These are phyloP conservation scores for Odontamblyopus rebecca DNA, from an alignment of 2,797 vertebrate species.

Conservation along the genomic window DNA sequence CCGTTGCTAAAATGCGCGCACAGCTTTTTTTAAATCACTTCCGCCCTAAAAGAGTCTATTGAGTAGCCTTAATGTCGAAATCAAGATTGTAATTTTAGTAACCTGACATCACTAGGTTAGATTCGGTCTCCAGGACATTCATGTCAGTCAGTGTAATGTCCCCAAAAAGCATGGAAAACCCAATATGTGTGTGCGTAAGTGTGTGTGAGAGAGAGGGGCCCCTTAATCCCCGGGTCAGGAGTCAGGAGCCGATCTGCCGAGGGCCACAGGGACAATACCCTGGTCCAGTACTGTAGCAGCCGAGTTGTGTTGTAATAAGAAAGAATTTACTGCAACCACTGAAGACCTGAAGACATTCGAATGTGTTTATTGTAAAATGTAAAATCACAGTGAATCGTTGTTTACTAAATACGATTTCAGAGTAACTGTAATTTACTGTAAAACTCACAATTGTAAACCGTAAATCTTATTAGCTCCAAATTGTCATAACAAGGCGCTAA, in stretches of 20 bases:
- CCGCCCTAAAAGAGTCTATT: no score
- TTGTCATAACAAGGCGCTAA: no score
- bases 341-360: background rate
- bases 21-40: no score
- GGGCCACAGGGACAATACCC: background rate
- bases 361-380: background rate
- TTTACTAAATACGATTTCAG: background rate
- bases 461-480: background rate
- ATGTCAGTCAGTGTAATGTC: no score
- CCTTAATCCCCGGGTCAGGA: slow-evolving; percentile 13
- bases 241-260: background rate
- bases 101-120: no score
- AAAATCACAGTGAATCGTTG: background rate
- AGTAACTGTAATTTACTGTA: background rate
- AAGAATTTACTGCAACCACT: background rate
- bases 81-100: no score
- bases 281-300: background rate
- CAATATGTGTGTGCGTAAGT: background rate
- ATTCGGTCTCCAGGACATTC: no score
- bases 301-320: background rate
- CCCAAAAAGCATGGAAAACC: no score
- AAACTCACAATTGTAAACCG: background rate
- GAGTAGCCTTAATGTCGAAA: no score
- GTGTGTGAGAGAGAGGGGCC: background rate
- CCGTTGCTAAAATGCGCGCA: no score